phyloP scores from a whole-genome alignment of 1,140 invertebrate genomes.

The Lucilia cuprina region DNA sequence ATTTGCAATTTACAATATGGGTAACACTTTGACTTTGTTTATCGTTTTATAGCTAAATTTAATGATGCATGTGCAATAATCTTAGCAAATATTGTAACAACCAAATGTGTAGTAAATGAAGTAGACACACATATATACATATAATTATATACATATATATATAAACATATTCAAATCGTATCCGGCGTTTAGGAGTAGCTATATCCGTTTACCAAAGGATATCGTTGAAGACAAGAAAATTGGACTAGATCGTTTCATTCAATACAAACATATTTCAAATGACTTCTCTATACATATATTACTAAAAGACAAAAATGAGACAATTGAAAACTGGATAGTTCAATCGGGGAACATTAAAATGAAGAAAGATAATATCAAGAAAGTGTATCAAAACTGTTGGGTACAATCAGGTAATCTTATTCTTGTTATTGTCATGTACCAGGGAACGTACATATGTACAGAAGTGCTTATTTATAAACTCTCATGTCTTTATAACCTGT shows the following conservation, averaged over 20 bases:
- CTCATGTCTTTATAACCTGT: not conserved
- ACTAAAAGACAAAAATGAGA: too few species aligned
- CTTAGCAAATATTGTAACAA: not conserved
- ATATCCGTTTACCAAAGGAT: too few species aligned
- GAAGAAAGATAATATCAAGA: too few species aligned
- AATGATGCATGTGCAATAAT: constrained; percentile 26
- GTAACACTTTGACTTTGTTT: constrained; percentile 16
- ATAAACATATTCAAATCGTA: too few species aligned
- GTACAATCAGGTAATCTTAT: not conserved
- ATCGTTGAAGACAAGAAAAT: too few species aligned
- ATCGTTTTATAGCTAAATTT: constrained; percentile 24
- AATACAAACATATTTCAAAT: too few species aligned
- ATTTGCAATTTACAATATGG: constrained; percentile 8
- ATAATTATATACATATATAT: not conserved
- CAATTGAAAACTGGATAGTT: too few species aligned
- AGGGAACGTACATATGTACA: too few species aligned
- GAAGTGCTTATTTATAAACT: not conserved
- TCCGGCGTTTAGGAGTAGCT: too few species aligned
- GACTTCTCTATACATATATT: too few species aligned
- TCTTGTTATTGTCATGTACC: not conserved
- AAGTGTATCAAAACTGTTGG: not conserved
- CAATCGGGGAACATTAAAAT: too few species aligned
- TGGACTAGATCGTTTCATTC: too few species aligned
- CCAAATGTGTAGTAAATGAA: constrained; percentile 1
- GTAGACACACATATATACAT: not conserved